Evolutionary conservation across 2,113 vertebrate genomes (phyloP).

Genomic region (Cebidichthys violaceus): DNA sequence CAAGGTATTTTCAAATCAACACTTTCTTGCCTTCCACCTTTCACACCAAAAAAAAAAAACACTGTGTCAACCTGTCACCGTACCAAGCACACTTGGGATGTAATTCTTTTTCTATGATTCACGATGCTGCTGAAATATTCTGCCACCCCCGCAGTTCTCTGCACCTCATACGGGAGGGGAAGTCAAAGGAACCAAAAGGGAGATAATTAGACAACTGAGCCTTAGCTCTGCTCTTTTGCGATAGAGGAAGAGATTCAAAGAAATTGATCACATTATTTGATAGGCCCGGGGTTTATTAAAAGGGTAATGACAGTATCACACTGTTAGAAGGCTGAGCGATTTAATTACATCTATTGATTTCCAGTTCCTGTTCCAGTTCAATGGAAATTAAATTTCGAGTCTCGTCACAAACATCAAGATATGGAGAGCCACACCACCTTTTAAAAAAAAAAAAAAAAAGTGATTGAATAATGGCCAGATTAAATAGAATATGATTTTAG

Average conservation of each 20-base stretch:
- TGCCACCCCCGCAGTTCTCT: slow-evolving; percentile 16
- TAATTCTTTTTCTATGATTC: slow-evolving; percentile 47
- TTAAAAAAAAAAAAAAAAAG: slow-evolving; percentile 27
- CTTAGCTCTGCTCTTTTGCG: slow-evolving; percentile 26
- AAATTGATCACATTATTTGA: slow-evolving; percentile 73
- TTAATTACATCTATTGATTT: slow-evolving; percentile 77
- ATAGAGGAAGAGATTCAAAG: slow-evolving; percentile 43
- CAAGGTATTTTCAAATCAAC: not conserved
- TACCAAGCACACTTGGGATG: not conserved
- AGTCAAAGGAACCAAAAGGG: slow-evolving; percentile 35
- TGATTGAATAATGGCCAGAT: slow-evolving; percentile 35
- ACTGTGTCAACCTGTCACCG: slow-evolving; percentile 2
- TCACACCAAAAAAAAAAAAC: slow-evolving; percentile 14
- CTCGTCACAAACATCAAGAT: slow-evolving; percentile 42
- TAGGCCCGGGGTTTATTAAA: slow-evolving; percentile 54
- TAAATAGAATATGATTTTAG: slow-evolving; percentile 27
- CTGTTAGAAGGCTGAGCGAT: slow-evolving; percentile 56
- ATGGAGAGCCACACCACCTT: not conserved
- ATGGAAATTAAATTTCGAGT: slow-evolving; percentile 64
- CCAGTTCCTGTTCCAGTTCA: slow-evolving; percentile 65
- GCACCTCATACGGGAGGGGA: slow-evolving; percentile 14
- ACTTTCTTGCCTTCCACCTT: not conserved
- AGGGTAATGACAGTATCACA: slow-evolving; percentile 61
- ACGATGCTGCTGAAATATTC: slow-evolving; percentile 35
- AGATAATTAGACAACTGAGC: slow-evolving; percentile 59